Evolutionary conservation across 2,888 invertebrate species (phyloP), one percentile per base, ranked within the genome.

Genomic region (Oscheius sp.): DNA sequence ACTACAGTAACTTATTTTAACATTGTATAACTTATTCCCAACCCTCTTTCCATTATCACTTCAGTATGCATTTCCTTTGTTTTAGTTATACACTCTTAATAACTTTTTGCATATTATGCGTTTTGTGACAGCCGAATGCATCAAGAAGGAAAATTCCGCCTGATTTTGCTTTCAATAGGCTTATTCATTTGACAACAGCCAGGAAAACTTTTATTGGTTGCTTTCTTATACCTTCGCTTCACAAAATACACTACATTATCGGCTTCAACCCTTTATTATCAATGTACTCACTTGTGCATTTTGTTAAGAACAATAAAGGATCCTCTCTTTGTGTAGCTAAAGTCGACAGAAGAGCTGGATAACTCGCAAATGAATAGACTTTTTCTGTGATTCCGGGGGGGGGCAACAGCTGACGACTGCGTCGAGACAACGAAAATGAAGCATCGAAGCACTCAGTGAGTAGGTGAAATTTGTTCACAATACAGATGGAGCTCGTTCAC

Each of bases 61-160:
- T 72, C 71, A 62, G 60, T 72, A 72, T 72, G 60, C 62, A 72
- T 72, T 72, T 62, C 60, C 42, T 59, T 72, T 72, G 60, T 72
- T 72, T 72, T 71, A 47, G 42, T 37, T 48, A 48, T 47, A 59
- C 13, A n/a, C 58, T 50, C 53, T 50, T 68, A 68, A 68, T 68
- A 68, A 68, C 53, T 68, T 13, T 51, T 68, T 55, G 68, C 68
- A 68, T 68, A 68, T 68, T 68, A 68, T 68, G 51, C 37, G 4
- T 42, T 42, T 42, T 42, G 42, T 42, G 42, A 42, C 42, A 42
- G 42, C 42, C 7, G 42, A 42, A 42, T 42, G 42, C 42, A 42
- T 7, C 42, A 42, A 42, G 42, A 42, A 42, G 7, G 42, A 7
- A 42, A 42, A 42, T 7, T 42, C 42, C 42, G 42, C 7, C 7